phyloP scores from a whole-genome alignment of 2,113 vertebrate genomes.

The Phylloscopus trochiloides region DNA sequence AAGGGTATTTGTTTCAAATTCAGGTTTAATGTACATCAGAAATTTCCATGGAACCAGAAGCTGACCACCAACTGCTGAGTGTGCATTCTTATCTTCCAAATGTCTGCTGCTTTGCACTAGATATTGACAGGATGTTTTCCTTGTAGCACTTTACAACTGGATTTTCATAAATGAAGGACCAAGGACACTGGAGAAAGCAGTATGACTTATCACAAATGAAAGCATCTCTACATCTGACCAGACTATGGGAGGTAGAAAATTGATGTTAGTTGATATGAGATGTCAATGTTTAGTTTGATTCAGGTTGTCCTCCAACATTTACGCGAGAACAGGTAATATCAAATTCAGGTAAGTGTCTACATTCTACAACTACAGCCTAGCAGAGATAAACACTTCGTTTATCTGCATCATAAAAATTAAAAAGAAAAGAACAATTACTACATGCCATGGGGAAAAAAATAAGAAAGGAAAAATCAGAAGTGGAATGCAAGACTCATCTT shows the following conservation, averaged over 20 bases:
- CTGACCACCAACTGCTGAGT: not conserved
- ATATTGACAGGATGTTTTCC: not conserved
- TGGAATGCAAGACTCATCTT: not conserved
- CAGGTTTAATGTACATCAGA: not conserved
- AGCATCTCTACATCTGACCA: not conserved
- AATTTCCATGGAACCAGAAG: not conserved
- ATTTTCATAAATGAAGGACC: not conserved
- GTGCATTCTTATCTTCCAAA: not conserved
- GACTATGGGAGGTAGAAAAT: not conserved
- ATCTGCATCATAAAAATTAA: not conserved
- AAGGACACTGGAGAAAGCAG: not conserved
- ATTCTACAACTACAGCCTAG: not conserved
- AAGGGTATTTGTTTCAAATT: not conserved
- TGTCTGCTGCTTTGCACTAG: not conserved
- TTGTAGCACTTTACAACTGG: not conserved
- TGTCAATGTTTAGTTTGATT: not conserved
- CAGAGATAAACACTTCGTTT: not conserved
- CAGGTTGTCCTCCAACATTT: not conserved
- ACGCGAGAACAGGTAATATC: not conserved
- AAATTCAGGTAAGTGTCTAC: not conserved
- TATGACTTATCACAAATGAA: not conserved
- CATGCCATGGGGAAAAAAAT: not conserved
- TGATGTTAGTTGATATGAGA: not conserved
- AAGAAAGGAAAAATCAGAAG: not conserved
- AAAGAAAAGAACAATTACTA: not conserved